Conservation (phyloP, 2,113 vertebrate species). For the Mystacornis crossleyi region DNA sequence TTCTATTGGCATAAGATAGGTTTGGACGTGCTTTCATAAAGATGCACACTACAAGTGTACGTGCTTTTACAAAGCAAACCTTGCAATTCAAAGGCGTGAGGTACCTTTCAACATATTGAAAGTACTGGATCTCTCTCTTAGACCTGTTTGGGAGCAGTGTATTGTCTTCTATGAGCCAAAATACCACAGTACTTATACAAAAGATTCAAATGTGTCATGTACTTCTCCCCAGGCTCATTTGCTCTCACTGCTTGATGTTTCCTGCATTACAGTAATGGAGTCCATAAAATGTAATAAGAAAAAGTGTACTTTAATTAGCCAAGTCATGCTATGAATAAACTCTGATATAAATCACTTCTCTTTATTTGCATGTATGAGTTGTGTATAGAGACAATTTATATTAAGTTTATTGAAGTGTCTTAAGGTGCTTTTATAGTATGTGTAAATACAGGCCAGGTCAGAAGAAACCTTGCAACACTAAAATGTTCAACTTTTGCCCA, state of each 20-base stretch:
- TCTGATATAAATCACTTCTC: constrained; percentile 43
- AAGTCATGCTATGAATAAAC: constrained; percentile 26
- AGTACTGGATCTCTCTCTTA: background rate
- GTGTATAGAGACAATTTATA: background rate
- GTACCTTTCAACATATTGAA: background rate
- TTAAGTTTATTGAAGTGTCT: background rate
- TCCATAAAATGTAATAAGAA: constrained; percentile 58
- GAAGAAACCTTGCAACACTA: background rate
- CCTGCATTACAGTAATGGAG: constrained; percentile 55
- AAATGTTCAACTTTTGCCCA: background rate
- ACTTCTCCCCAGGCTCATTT: background rate
- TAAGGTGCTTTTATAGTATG: background rate
- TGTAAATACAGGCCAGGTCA: background rate
- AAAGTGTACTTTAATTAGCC: constrained; percentile 65
- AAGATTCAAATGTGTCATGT: background rate
- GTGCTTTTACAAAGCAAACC: background rate
- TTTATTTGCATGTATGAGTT: constrained; percentile 31
- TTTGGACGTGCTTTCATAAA: background rate
- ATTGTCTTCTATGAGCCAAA: background rate
- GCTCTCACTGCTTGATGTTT: background rate
- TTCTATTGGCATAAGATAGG: background rate
- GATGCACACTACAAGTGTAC: background rate
- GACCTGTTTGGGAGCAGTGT: background rate
- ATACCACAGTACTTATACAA: background rate
- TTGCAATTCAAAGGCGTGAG: background rate